Percentiles rank a stretch among this genome's conserved stretches.
phyloP scores from a whole-genome alignment of 2,797 vertebrate species.

The Smutsia gigantea region DNA sequence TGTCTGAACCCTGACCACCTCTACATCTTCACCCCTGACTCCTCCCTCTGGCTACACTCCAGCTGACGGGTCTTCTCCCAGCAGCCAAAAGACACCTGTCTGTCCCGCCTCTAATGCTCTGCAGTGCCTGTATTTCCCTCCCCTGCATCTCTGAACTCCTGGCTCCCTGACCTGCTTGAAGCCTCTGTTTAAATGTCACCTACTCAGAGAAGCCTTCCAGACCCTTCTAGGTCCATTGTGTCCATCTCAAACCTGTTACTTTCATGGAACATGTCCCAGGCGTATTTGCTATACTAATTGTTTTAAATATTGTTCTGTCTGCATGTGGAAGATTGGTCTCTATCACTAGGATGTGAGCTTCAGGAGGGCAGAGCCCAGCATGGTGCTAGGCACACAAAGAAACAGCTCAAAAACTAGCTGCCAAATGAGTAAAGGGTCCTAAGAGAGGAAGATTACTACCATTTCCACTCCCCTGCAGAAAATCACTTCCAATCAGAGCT shows the following conservation, averaged over 20 bases:
- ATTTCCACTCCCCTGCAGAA: not conserved
- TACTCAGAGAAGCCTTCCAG: not conserved
- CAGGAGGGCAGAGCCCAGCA: not conserved
- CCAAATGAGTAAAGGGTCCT: not conserved
- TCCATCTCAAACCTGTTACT: not conserved
- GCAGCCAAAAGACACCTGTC: not conserved
- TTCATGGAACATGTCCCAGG: not conserved
- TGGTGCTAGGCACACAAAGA: not conserved
- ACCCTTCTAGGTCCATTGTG: rapidly evolving
- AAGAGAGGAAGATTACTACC: no score
- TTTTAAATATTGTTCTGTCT: not conserved
- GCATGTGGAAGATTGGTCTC: not conserved
- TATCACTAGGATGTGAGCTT: not conserved
- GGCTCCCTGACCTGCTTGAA: not conserved
- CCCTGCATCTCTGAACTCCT: not conserved
- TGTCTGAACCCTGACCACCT: not conserved
- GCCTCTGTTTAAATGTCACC: not conserved
- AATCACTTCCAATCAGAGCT: not conserved
- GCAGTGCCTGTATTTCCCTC: not conserved
- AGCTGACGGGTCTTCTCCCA: not conserved
- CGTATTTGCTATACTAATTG: not conserved
- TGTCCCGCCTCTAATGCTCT: not conserved
- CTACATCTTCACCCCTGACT: not conserved
- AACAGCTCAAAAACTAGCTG: not conserved
- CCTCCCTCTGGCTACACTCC: not conserved